A percentile compares a stretch with the other conserved stretches of the same genome.
Evolutionary conservation across 2,888 invertebrate genomes (phyloP).

Genomic region (Caenorhabditis sp.): DNA sequence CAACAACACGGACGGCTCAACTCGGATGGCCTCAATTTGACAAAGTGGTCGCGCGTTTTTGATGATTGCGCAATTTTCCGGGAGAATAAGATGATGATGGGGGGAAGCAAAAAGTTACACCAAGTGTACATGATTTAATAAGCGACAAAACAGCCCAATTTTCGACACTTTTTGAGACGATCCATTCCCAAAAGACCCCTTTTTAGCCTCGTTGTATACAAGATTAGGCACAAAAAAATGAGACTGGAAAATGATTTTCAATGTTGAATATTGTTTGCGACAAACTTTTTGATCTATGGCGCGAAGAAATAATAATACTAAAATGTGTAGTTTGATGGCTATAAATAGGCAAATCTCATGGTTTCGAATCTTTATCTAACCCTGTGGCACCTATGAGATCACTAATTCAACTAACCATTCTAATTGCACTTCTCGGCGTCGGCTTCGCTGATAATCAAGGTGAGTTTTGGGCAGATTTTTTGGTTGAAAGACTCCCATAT

Average conservation of each 20-base stretch:
- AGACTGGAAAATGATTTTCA: too few relatives aligned
- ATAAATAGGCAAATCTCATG: neutral
- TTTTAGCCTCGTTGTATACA: too few relatives aligned
- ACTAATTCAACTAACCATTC: neutral
- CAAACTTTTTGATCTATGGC: neutral
- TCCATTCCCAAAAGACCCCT: too few relatives aligned
- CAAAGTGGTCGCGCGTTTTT: conserved; percentile 19
- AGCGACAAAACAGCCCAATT: neutral
- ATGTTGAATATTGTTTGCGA: too few relatives aligned
- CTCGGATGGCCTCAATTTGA: conserved; percentile 26
- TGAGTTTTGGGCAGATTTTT: neutral
- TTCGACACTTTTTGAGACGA: too few relatives aligned
- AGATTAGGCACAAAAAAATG: too few relatives aligned
- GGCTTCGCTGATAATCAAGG: neutral
- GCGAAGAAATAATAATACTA: neutral
- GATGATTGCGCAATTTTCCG: conserved; percentile 46
- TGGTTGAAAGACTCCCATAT: neutral
- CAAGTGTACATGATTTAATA: conserved; percentile 33
- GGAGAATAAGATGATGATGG: conserved; percentile 25
- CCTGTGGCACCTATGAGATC: neutral
- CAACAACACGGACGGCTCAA: too few relatives aligned
- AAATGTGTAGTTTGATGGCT: neutral
- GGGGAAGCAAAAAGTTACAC: neutral
- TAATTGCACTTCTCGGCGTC: neutral
- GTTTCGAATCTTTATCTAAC: neutral